Evolutionary conservation across 2,113 vertebrate genomes (phyloP), one percentile per base, ranked within the genome.

Genomic region (Hydrolagus affinis): DNA sequence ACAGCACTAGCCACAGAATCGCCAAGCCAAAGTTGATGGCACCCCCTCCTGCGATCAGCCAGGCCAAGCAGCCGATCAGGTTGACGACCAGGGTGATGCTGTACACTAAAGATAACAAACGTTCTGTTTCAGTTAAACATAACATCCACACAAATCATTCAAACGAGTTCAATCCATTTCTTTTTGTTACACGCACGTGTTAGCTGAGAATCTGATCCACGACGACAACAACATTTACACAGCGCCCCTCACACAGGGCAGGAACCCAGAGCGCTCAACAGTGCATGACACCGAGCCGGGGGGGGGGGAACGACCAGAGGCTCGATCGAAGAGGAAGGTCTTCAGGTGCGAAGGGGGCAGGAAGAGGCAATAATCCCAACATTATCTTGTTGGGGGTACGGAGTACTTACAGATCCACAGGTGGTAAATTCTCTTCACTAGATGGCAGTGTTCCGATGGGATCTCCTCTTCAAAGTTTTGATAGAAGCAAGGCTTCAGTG

Each of bases 401-500:
- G 8, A 0, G 7, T 85, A 92, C 97, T 93, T 90, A 99, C 97
- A 95, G 87, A 97, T 94, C 97, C 97, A 98, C 14, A 99, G 94
- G 0, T 88, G 94, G 91, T 97, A 98, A 87, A 98, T 93, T 88
- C 94, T 92, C 87, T 92, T 95, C 88, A 98, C 95, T 88, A 98
- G 88, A n/a, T 90, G 90, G 86, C 93, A 94, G 86, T 98, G 91
- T 8, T 92, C 92, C 0, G 91, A 89, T 28, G 97, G 97, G 4
- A 99, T 98, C 86, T 99, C 97, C 0, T 97, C 96, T 0, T 95
- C 92, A 12, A 98, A 94, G 32, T 97, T 95, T 87, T 99, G 97
- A 90, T 98, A 98, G 92, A 98, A 99, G 86, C 97, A 99, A 0
- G 97, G 96, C 85, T 96, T 97, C 87, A 99, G 90, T 1, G 91